Percentiles rank a stretch among this genome's conserved stretches.
phyloP scores from a whole-genome alignment of 2,113 vertebrate species.

The Mesembrinibis cayennensis region DNA sequence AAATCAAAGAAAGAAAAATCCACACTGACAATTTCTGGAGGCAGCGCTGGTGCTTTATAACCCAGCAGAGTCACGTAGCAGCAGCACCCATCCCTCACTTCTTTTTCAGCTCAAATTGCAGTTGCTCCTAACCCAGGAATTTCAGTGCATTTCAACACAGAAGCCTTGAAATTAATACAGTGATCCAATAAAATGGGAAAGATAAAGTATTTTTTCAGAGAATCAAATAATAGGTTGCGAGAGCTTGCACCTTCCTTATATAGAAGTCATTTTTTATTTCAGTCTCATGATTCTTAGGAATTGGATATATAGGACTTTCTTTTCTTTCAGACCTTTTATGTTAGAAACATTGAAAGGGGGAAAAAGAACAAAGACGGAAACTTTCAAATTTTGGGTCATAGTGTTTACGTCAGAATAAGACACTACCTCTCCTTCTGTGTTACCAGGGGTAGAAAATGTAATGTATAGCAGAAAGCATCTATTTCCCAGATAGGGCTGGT shows the following conservation, averaged over 20 bases:
- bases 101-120: not conserved
- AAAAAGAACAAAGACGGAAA: not conserved
- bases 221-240: not conserved
- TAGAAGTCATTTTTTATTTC: not conserved
- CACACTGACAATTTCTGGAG: not conserved
- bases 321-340: not conserved
- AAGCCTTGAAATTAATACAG: not conserved
- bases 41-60: not conserved
- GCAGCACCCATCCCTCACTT: not conserved
- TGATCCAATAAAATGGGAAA: not conserved
- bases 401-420: not conserved
- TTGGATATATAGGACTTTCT: not conserved
- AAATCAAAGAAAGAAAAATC: not conserved
- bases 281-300: not conserved
- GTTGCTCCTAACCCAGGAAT: not conserved
- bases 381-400: not conserved
- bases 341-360: not conserved
- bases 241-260: not conserved
- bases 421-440: not conserved
- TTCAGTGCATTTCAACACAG: not conserved
- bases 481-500: not conserved
- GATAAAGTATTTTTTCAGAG: not conserved
- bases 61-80: accelerated
- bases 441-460: not conserved
- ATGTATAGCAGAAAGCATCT: not conserved